Evolutionary conservation across 1,140 invertebrate species (phyloP), one percentile per base, ranked within the genome.

Genomic region (Zaprionus vittiger): DNA sequence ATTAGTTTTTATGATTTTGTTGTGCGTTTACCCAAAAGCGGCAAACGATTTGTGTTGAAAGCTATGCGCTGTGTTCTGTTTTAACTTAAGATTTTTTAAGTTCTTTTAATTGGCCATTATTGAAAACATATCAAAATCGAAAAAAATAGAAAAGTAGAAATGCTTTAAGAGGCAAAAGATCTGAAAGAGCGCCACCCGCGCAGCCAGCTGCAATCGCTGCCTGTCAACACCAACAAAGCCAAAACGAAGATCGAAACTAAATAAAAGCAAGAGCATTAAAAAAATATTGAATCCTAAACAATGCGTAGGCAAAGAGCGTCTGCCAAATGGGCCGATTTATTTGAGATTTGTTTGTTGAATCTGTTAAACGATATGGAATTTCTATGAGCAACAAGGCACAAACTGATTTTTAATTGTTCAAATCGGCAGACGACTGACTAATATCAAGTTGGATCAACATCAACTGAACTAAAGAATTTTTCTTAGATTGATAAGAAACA

Each of bases 31-130:
- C n/a, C 41, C 54, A 49, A 44, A 80, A 69, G 47, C 73, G 62
- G 77, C 72, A 74, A 80, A 28, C 65, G 63, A 77, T 86, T 80
- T 73, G 80, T 67, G 83, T 80, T 87, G 77, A 83, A 83, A 83
- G 83, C 83, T 83, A 80, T 83, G 80, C 68, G 63, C 41, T 63
- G 59, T 63, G 68, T 71, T 71, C 67, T 68, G 41, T 79, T 75
- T 63, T 69, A 78, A 73, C 83, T 86, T 63, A 59, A 69, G 68
- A 80, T 81, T 80, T 81, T 80, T 82, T 82, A 73, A 79, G 82
- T 86, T 81, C 41, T 81, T 76, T 80, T 68, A 77, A 78, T 74
- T 78, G 81, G 81, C 62, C 71, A 81, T 84, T 80, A 70, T 54
- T 75, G 73, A 78, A 67, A 38, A 75, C 9, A 69, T 52, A 81